Base-by-base conservation (phyloP, 2,888 invertebrate species). In the Adineta ricciae region DNA sequence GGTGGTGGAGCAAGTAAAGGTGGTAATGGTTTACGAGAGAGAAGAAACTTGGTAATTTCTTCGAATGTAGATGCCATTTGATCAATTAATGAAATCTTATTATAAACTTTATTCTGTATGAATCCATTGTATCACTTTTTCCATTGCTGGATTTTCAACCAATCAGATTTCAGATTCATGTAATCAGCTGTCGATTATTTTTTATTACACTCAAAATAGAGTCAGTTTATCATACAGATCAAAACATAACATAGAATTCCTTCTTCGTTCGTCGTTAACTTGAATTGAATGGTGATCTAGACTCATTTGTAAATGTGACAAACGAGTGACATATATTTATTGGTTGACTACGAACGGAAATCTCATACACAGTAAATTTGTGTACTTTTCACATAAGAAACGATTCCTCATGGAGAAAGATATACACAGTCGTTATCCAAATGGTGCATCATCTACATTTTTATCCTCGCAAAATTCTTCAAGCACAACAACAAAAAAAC, bases 401-500 rank as follows among this genome's bases (percentile, higher is more conserved):
- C 73, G n/a, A 41, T 41, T 38, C 24, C 14, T 4, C 4, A 78
- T 78, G 41, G 78, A 41, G 24, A 78, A 78, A 78, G 41, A 41
- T 41, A n/a, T 8, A n/a, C 38, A 3, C n/a, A 78, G 41, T 41
- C 41, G n/a, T 41, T 41, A 78, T 41, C 8, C n/a, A 7, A 78
- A 41, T 41, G 24, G 78, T 24, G 1, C 78, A 78, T 78, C 78
- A 41, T 64, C 64, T 19, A 11, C 24, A 4, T 41, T 41, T 41
- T 9, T 38, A 1, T 78, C 78, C n/a, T 41, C 78, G 41, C 41
- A 38, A 41, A 64, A 64, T 64, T 64, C 64, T 64, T 64, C 64
- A 36, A 46, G 46, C 11, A 78, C 36, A 19, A 36, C 95, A 86
- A 94, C 96, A 86, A 96, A 95, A 91, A 97, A 97, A 91, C 93